Conservation (phyloP, 1,140 invertebrate genomes). For the Drosophila subpulchrella region DNA sequence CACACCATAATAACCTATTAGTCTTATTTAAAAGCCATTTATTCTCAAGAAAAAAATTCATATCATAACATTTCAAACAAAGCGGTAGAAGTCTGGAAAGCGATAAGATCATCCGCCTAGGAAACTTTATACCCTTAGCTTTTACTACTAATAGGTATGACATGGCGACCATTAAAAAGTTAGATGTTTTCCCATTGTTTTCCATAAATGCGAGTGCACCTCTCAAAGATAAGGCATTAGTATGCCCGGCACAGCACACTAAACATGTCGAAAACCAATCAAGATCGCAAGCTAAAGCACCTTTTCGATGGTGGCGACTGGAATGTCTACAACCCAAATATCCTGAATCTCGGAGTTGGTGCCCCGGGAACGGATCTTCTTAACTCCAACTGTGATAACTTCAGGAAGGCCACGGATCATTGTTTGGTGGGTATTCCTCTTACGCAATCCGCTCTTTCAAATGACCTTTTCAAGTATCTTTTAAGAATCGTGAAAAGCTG, state of each 20-base stretch:
- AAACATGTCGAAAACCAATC: slow-evolving; percentile 38
- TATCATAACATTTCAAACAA: too few species aligned
- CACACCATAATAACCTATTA: too few species aligned
- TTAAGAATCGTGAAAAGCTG: slow-evolving; percentile 85
- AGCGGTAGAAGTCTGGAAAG: neutral
- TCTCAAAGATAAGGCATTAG: slow-evolving; percentile 34
- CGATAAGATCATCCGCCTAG: neutral
- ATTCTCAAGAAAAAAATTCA: too few species aligned
- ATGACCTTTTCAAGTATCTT: slow-evolving; percentile 8
- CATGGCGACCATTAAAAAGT: neutral
- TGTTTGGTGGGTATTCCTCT: slow-evolving; percentile 82
- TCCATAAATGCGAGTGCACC: slow-evolving; percentile 17
- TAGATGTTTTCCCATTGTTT: slow-evolving; percentile 11
- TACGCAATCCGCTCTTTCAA: neutral
- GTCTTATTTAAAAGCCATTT: too few species aligned
- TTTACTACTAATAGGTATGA: slow-evolving; percentile 12
- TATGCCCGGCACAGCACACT: neutral
- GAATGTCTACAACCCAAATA: slow-evolving; percentile 85
- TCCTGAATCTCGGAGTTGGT: slow-evolving; percentile 86
- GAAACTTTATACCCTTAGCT: neutral
- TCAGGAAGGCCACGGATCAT: slow-evolving; percentile 85
- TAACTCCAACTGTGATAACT: slow-evolving; percentile 84
- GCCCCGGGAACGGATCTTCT: slow-evolving; percentile 86
- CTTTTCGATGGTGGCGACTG: slow-evolving; percentile 85
- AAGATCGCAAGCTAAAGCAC: slow-evolving; percentile 75